Base-by-base conservation (phyloP, 2,113 vertebrate species). In the Tylochromis polylepis region DNA sequence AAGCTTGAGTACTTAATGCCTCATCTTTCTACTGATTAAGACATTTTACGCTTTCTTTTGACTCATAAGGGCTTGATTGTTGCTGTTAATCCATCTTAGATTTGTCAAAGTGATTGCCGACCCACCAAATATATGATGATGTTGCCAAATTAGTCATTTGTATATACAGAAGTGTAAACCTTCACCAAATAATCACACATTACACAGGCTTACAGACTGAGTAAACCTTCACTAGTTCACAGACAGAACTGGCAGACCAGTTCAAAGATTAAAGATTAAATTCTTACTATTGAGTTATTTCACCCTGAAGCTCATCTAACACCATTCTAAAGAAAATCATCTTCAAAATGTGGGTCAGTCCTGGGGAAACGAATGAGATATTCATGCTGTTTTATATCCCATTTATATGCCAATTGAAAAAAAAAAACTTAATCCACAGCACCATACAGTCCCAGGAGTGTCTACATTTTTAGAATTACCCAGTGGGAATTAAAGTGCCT, bases 301-400 rank as follows among this genome's bases (percentile, higher is more conserved):
- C 29, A 11, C 90, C 82, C 85, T 3, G 31, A 78, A 83, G 86
- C 84, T 90, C 86, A 65, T 90, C 46, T 36, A 62, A 82, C 81
- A 77, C 57, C 53, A 8, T 57, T 75, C 51, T 34, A 67, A 83
- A 88, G 81, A 46, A 89, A 90, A 75, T 22, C 78, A 4, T 90
- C 89, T 78, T 62, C 27, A 70, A 38, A 91, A 94, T 93, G 78
- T 95, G 90, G 93, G 94, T 94, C 92, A 92, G 88, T 77, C 51
- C 38, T 55, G 53, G 83, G 67, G 56, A 89, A 90, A 49, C 60
- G 60, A 90, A 93, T 86, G 83, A 81, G 88, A 93, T 93, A 70
- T 93, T 92, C 90, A 93, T 65, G 92, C 91, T 79, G 83, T 85
- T 91, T 94, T 91, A 87, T 82, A 79, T 88, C 86, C 82, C 89